Evolutionary conservation across 2,797 vertebrate species (phyloP).

Genomic region (Propithecus perrieri): DNA sequence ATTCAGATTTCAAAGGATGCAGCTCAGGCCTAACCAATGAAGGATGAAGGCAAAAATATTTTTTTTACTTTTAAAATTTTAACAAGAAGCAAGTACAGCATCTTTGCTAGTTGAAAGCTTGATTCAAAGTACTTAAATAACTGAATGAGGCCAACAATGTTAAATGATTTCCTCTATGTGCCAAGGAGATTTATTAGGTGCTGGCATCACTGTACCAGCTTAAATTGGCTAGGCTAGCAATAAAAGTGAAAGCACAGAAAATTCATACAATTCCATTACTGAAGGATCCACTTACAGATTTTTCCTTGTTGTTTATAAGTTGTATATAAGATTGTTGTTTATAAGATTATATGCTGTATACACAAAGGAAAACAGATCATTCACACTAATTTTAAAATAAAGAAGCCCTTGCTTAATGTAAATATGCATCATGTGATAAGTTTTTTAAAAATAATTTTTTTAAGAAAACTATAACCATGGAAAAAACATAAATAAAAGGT

Average conservation of each 20-base stretch:
- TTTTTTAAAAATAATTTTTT: neutral
- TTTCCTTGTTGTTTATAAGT: neutral
- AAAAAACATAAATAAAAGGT: constrained; percentile 17
- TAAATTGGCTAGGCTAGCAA: neutral
- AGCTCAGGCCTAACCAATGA: constrained; percentile 13
- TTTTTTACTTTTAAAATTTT: neutral
- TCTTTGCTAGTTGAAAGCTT: neutral
- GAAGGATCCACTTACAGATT: neutral
- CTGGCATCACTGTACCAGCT: neutral
- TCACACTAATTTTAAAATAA: constrained; percentile 19
- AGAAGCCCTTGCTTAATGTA: neutral
- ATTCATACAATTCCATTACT: neutral
- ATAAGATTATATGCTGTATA: neutral
- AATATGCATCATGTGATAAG: neutral
- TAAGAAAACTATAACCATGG: neutral
- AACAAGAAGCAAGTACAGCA: constrained; percentile 8
- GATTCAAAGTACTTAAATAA: neutral
- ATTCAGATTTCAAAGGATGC: constrained; percentile 12
- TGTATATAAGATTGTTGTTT: neutral
- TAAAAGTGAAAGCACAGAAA: neutral
- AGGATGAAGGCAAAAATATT: neutral
- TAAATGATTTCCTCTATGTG: neutral
- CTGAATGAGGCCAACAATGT: neutral
- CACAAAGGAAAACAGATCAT: neutral
- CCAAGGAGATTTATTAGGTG: neutral